phyloP scores from a whole-genome alignment of 2,113 vertebrate species.

The Mastomys natalensis region DNA sequence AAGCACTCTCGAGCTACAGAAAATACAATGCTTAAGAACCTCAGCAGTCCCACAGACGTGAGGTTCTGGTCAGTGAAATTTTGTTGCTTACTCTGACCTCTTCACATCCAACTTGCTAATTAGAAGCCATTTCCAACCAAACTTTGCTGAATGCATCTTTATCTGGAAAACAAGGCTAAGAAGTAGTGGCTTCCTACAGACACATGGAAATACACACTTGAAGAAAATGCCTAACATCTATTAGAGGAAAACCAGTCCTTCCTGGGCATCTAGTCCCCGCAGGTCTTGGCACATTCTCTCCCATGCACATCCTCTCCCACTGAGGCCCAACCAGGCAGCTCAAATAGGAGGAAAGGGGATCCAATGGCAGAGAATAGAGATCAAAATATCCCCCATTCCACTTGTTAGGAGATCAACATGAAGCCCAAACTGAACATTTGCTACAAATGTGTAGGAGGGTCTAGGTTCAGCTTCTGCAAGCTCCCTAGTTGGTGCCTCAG shows the following conservation, averaged over 20 bases:
- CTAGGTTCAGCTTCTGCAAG: too few relatives aligned
- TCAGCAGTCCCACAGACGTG: neutral
- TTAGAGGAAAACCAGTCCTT: neutral
- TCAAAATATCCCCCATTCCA: too few relatives aligned
- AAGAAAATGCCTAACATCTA: neutral
- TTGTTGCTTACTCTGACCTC: neutral
- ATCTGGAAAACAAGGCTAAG: neutral
- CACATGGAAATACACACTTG: neutral
- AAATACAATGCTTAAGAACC: neutral
- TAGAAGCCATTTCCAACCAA: constrained; percentile 8
- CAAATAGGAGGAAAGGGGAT: too few relatives aligned
- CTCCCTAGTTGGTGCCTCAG: too few relatives aligned
- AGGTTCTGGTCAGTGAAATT: neutral
- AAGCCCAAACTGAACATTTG: too few relatives aligned
- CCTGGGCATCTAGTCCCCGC: too few relatives aligned
- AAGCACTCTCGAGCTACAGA: neutral
- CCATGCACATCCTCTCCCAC: too few relatives aligned
- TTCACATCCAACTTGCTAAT: neutral
- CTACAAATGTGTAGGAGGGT: too few relatives aligned
- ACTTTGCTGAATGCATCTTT: neutral
- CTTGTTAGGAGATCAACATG: too few relatives aligned
- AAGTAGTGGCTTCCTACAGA: neutral
- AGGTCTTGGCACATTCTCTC: too few relatives aligned
- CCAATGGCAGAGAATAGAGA: too few relatives aligned
- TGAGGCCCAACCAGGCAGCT: too few relatives aligned